Base-by-base conservation (phyloP, 2,888 invertebrate species). In the Apotomis betuletana region DNA sequence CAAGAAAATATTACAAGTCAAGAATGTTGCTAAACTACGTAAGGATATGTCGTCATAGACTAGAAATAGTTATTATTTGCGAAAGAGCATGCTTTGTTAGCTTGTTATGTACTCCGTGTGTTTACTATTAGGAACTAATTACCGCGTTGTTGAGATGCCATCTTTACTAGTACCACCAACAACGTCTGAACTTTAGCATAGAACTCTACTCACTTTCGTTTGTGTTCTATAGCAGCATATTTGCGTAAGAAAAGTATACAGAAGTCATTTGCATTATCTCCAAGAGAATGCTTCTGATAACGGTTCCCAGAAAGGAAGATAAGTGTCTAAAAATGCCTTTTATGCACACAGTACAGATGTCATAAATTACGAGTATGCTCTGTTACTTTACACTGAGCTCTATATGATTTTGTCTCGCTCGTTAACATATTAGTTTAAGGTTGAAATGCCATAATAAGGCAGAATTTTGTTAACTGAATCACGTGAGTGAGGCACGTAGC, bases 61-160 rank as follows among this genome's bases (percentile, higher is more conserved):
- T 73, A 69, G 54, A 69, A 67, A 65, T 75, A 77, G 65, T 72
- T 75, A 75, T 78, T 76, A 78, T 80, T 81, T 78, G 78, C 77
- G 75, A 79, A 79, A 79, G 67, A 76, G 68, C 75, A 77, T 77
- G 75, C 80, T 76, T 79, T 76, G 77, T 77, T 77, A 79, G 75
- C 75, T 60, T 70, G 55, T 74, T 75, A 75, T 75, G 59, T 77
- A 74, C 69, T 75, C 72, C 72, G 72, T 67, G 64, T 61, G 65
- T 71, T 70, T 58, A 69, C 46, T 58, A 58, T 15, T 57, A 49
- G 57, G 36, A 38, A 57, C 51, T 64, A 63, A 27, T 57, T 58
- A 57, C n/a, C 38, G 46, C 57, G 63, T 46, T 52, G 58, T 54
- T 67, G 36, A 59, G 49, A 61, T 70, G 38, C 65, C 62, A 58